Evolutionary conservation across 2,113 vertebrate genomes (phyloP).

Genomic region (Phoenicopterus ruber): DNA sequence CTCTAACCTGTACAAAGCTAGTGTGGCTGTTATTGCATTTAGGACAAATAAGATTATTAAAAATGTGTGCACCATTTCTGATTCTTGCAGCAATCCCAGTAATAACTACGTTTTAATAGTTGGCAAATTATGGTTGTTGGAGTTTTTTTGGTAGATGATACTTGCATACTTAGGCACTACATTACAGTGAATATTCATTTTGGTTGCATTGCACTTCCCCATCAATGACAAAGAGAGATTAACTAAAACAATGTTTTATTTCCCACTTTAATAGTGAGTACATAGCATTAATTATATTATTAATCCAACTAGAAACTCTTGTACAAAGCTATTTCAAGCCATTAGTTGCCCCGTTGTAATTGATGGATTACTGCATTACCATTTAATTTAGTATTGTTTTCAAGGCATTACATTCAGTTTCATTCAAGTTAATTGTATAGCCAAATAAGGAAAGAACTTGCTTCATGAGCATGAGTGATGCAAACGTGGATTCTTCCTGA

Average conservation of each 20-base stretch:
- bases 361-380: slow-evolving; percentile 76
- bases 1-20: background rate
- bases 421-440: slow-evolving; percentile 72
- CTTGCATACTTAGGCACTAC: background rate
- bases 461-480: slow-evolving; percentile 52
- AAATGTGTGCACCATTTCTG: background rate
- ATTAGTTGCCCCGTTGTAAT: slow-evolving; percentile 63
- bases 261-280: slow-evolving; percentile 64
- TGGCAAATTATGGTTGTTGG: background rate
- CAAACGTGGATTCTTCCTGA: slow-evolving; percentile 19
- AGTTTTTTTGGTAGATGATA: background rate
- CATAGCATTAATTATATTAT: slow-evolving; percentile 74
- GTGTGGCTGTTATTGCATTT: background rate
- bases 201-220: slow-evolving; percentile 14
- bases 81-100: background rate
- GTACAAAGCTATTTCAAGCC: slow-evolving; percentile 70
- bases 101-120: background rate
- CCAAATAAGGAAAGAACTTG: slow-evolving; percentile 70
- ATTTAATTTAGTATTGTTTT: slow-evolving; percentile 80
- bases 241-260: slow-evolving; percentile 76
- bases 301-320: slow-evolving; percentile 74
- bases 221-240: slow-evolving; percentile 60
- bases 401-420: slow-evolving; percentile 66
- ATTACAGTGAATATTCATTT: slow-evolving; percentile 56
- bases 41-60: background rate